Conservation (phyloP, 2,888 invertebrate species). For the Xanthia togata region DNA sequence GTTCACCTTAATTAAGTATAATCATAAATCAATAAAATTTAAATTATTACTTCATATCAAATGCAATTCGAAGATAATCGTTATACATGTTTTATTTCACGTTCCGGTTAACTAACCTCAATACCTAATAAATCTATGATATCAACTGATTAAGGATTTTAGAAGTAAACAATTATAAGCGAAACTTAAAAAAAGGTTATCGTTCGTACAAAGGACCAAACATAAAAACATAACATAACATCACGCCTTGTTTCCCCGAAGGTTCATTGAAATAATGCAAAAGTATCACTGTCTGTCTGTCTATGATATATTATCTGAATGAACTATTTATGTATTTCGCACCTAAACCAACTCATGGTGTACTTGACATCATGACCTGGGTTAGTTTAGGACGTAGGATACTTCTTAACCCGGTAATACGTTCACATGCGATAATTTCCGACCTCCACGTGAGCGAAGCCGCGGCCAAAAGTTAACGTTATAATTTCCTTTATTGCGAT, state of each 20-base stretch:
- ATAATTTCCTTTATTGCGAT: neutral
- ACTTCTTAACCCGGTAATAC: neutral
- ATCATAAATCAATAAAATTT: constrained; percentile 9
- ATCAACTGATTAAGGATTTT: constrained; percentile 37
- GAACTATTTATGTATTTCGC: neutral
- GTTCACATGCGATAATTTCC: neutral
- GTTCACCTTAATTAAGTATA: constrained; percentile 4
- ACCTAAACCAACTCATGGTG: no score
- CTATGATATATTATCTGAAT: neutral
- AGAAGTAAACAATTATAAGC: neutral
- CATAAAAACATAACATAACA: no score
- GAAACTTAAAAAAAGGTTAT: neutral
- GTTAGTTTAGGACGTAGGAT: no score
- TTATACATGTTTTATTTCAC: constrained; percentile 3
- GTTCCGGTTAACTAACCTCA: constrained; percentile 31
- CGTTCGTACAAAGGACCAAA: neutral
- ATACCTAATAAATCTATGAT: constrained; percentile 24
- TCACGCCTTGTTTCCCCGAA: no score
- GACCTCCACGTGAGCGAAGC: neutral
- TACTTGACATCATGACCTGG: no score
- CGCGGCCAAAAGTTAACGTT: neutral
- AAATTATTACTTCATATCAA: neutral
- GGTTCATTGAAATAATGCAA: no score
- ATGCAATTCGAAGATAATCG: constrained; percentile 13
- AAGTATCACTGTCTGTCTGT: neutral